Evolutionary conservation across 2,113 vertebrate species (phyloP).

Genomic region (Hoplias malabaricus): DNA sequence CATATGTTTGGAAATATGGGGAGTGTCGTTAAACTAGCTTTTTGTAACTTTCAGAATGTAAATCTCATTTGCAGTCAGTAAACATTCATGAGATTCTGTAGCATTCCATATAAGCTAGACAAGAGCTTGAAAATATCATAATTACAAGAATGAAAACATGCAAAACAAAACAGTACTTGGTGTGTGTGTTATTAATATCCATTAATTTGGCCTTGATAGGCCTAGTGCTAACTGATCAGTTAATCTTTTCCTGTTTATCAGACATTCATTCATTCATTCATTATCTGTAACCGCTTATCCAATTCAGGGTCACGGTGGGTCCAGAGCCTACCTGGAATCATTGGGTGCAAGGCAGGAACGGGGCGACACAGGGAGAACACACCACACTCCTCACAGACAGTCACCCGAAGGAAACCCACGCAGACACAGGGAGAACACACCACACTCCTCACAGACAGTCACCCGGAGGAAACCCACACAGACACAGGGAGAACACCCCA

Average conservation of each 20-base stretch:
- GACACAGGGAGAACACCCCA: too few relatives aligned
- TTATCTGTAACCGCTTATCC: too few relatives aligned
- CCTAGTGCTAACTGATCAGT: neutral
- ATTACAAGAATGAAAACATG: constrained; percentile 7
- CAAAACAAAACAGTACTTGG: neutral
- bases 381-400: too few relatives aligned
- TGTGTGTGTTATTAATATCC: constrained; percentile 6
- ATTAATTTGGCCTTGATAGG: neutral
- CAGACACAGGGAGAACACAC: too few relatives aligned
- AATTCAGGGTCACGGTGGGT: too few relatives aligned
- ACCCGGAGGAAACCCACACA: too few relatives aligned
- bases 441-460: too few relatives aligned
- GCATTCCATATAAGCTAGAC: neutral
- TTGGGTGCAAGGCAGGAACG: too few relatives aligned
- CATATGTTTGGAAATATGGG: neutral
- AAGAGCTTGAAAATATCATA: neutral
- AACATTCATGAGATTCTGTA: neutral
- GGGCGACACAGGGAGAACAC: too few relatives aligned
- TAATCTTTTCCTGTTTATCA: neutral
- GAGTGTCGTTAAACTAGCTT: neutral
- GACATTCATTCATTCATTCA: neutral
- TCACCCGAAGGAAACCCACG: too few relatives aligned
- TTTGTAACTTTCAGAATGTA: neutral
- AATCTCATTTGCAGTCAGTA: neutral
- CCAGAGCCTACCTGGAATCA: too few relatives aligned